A percentile compares a stretch with the other conserved stretches of the same genome.
Conservation (phyloP, 2,113 vertebrate species). For the Scalopus aquaticus region DNA sequence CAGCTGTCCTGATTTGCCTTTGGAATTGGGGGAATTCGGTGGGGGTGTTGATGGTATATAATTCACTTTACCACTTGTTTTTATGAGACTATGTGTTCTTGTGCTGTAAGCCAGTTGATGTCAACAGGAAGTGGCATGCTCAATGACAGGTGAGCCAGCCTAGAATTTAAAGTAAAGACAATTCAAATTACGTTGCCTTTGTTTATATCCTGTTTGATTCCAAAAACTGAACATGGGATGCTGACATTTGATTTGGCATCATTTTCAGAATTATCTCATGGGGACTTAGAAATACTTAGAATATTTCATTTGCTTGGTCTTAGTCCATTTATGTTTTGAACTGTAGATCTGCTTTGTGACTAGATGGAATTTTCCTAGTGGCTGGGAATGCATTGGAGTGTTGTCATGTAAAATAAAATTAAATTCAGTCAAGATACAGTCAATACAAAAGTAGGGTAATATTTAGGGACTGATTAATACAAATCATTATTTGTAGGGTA, state of each 20-base stretch:
- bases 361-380: not conserved
- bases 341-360: not conserved
- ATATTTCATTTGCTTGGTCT: not conserved
- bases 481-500: no score
- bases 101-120: no score
- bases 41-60: not conserved
- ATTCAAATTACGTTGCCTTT: not conserved
- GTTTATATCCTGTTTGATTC: not conserved
- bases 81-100: not conserved
- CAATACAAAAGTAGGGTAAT: not conserved
- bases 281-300: not conserved
- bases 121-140: not conserved
- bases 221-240: not conserved
- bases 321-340: not conserved
- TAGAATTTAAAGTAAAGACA: not conserved
- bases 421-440: not conserved
- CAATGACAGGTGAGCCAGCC: not conserved
- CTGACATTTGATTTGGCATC: not conserved
- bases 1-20: not conserved
- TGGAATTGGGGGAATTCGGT: not conserved
- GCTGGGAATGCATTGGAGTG: no score
- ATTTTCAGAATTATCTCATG: not conserved
- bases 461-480: not conserved
- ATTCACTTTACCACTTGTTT: not conserved
- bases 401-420: not conserved